Percentiles rank a stretch among this genome's conserved stretches.
Conservation (phyloP, 2,797 vertebrate species). For the Microcaecilia unicolor region DNA sequence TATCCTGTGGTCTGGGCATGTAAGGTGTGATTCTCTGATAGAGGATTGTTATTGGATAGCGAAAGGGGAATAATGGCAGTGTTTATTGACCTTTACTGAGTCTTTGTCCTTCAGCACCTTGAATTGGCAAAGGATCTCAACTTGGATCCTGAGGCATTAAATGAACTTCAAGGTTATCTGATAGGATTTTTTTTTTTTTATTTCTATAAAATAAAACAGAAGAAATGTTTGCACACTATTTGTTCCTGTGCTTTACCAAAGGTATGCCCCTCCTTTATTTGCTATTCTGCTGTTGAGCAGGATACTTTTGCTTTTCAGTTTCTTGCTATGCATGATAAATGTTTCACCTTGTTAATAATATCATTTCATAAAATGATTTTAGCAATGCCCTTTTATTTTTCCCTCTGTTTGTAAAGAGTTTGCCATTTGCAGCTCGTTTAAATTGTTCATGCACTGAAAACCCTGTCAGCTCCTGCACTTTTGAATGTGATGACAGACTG, state of each 20-base stretch:
- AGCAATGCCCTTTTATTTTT: background rate
- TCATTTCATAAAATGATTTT: conserved; percentile 2
- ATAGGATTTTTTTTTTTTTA: background rate
- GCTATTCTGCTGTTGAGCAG: too few relatives aligned
- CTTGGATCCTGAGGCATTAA: background rate
- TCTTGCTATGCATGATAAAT: too few relatives aligned
- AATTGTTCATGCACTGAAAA: conserved; percentile 2
- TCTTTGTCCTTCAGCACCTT: background rate
- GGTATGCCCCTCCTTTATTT: too few relatives aligned
- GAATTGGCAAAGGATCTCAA: background rate
- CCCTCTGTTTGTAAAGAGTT: conserved; percentile 9
- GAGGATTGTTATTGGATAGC: background rate
- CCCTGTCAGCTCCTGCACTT: conserved; percentile 9
- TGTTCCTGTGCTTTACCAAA: background rate
- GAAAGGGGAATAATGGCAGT: background rate
- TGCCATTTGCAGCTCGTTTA: background rate
- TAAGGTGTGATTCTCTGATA: too few relatives aligned
- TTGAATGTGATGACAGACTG: conserved; percentile 18
- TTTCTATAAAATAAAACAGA: background rate
- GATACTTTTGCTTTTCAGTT: too few relatives aligned
- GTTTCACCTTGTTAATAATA: too few relatives aligned
- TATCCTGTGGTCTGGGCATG: too few relatives aligned
- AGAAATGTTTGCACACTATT: background rate
- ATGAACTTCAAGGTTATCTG: background rate
- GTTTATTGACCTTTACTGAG: too few relatives aligned